A percentile compares a stretch with the other conserved stretches of the same genome.
Conservation (phyloP, 2,797 vertebrate genomes). For the Hybognathus amarus region DNA sequence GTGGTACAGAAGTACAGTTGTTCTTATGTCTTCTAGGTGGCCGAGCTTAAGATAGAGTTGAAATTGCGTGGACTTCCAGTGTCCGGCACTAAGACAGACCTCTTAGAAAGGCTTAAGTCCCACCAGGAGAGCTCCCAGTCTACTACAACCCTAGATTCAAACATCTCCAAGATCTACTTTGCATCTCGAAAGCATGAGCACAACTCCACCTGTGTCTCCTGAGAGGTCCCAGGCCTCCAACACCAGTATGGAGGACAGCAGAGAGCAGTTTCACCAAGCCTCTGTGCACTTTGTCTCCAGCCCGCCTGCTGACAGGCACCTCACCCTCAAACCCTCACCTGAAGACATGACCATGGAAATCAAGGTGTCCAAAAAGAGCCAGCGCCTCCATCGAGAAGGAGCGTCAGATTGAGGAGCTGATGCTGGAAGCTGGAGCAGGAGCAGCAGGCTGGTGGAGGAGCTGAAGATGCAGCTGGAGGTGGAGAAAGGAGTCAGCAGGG, state of each 20-base stretch:
- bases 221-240: slow-evolving; percentile 85
- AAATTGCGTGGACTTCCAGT: slow-evolving; percentile 92
- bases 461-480: slow-evolving; percentile 95
- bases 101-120: slow-evolving; percentile 90
- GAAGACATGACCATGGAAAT: slow-evolving; percentile 74
- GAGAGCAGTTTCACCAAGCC: slow-evolving; percentile 78
- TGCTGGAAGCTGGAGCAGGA: slow-evolving; percentile 93
- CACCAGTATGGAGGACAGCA: slow-evolving; percentile 81
- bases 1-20: background rate
- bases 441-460: slow-evolving; percentile 93
- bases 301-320: slow-evolving; percentile 53
- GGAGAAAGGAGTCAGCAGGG: slow-evolving; percentile 87
- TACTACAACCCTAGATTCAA: slow-evolving; percentile 56
- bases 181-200: slow-evolving; percentile 70
- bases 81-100: slow-evolving; percentile 94
- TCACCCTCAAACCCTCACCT: slow-evolving; percentile 68
- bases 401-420: slow-evolving; percentile 94
- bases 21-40: slow-evolving; percentile 78
- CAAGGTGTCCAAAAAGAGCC: slow-evolving; percentile 83
- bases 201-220: slow-evolving; percentile 87
- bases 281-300: slow-evolving; percentile 79
- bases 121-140: slow-evolving; percentile 82
- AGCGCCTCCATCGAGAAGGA: slow-evolving; percentile 95
- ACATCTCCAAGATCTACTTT: slow-evolving; percentile 63
- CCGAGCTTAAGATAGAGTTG: slow-evolving; percentile 93